A percentile compares a stretch with the other conserved stretches of the same genome.
Evolutionary conservation across 1,140 invertebrate species (phyloP).

Genomic region (Hycleus cichorii): DNA sequence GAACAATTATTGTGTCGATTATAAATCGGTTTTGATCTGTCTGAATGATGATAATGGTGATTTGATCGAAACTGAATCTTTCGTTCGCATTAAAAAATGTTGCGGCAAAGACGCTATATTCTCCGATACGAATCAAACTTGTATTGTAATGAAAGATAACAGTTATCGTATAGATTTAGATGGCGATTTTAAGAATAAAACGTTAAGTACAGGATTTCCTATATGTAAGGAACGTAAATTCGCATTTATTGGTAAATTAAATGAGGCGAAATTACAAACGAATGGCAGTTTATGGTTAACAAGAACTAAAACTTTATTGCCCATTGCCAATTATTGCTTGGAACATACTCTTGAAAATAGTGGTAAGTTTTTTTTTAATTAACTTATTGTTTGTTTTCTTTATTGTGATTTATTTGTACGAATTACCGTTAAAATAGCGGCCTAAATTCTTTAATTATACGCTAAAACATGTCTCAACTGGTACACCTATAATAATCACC

Average conservation of each 20-base stretch:
- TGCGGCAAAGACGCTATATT: conserved; percentile 51
- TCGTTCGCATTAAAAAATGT: conserved; percentile 47
- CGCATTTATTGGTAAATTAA: conserved; percentile 37
- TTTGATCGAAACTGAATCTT: background rate
- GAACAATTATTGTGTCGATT: conserved; percentile 30
- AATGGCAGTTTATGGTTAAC: conserved; percentile 44
- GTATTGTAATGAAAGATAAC: conserved; percentile 16
- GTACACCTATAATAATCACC: too few relatives aligned
- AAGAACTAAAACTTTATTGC: conserved; percentile 38
- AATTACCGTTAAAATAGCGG: background rate
- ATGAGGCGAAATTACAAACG: conserved; percentile 42
- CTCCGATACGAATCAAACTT: conserved; percentile 45
- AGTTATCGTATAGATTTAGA: conserved; percentile 22
- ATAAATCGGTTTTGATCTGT: conserved; percentile 26
- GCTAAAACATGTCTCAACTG: too few relatives aligned
- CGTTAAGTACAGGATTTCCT: conserved; percentile 45
- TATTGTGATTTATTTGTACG: background rate
- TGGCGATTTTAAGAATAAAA: conserved; percentile 26
- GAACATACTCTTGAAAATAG: conserved; percentile 49
- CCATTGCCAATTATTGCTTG: conserved; percentile 52
- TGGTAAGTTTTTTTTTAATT: conserved; percentile 23
- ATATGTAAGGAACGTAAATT: conserved; percentile 39
- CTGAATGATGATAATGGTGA: conserved; percentile 12
- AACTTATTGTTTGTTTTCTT: too few relatives aligned
- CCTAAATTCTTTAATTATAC: too few relatives aligned